phyloP scores from a whole-genome alignment of 2,888 invertebrate genomes.

The Drosophila peninsularis region DNA sequence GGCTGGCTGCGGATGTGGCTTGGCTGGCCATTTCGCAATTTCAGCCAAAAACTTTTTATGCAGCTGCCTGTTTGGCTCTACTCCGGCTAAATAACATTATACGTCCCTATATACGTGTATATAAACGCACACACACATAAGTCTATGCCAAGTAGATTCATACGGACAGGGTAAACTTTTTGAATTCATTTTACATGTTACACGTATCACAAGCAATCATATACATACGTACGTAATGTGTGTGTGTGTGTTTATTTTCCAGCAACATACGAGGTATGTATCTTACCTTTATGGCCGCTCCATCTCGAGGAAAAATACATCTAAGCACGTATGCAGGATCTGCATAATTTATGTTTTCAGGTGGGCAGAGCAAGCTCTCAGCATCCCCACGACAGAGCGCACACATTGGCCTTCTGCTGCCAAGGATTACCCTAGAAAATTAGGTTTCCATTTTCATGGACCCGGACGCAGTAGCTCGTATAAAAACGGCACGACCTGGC shows the following conservation, averaged over 20 bases:
- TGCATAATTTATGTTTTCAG: constrained; percentile 82
- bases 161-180: constrained; percentile 40
- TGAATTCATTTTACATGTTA: constrained; percentile 38
- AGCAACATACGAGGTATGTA: constrained; percentile 11
- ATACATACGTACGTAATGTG: constrained; percentile 19
- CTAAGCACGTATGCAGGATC: constrained; percentile 82
- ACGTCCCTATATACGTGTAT: constrained; percentile 1
- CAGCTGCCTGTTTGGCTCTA: constrained; percentile 53
- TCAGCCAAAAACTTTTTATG: constrained; percentile 71
- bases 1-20: constrained; percentile 16
- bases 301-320: constrained; percentile 73
- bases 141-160: constrained; percentile 38
- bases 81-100: constrained; percentile 11
- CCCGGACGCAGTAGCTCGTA: constrained; percentile 67
- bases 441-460: constrained; percentile 79
- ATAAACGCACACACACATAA: neutral
- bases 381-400: constrained; percentile 12
- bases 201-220: constrained; percentile 34
- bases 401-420: constrained; percentile 46
- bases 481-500: constrained; percentile 77
- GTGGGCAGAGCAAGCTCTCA: constrained; percentile 29
- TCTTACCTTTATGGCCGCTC: constrained; percentile 66
- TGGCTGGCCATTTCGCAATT: constrained; percentile 62
- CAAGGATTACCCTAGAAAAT: constrained; percentile 82
- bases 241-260: neutral